Conservation (phyloP, 2,888 invertebrate genomes). For the Caenorhabditis virilis region DNA sequence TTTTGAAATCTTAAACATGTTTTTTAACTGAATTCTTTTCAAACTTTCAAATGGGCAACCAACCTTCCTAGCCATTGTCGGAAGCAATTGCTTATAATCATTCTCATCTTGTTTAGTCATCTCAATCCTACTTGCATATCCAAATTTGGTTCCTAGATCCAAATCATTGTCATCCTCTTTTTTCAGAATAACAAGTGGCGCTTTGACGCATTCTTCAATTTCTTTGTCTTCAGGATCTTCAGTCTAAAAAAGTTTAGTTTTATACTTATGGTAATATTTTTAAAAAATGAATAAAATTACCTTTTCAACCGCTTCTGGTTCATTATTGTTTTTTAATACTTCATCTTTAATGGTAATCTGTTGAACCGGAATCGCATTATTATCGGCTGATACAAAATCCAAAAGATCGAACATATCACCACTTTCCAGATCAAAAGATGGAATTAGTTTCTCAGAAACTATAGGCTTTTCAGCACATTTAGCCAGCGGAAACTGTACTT, state of each 20-base stretch:
- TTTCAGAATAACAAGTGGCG: neutral
- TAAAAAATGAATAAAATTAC: too few relatives aligned
- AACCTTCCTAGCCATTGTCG: slow-evolving; percentile 49
- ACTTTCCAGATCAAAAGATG: slow-evolving; percentile 5
- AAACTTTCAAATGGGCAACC: neutral
- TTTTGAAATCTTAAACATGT: too few relatives aligned
- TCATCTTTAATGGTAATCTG: neutral
- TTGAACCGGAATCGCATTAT: neutral
- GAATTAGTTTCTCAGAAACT: neutral
- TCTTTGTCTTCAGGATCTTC: too few relatives aligned
- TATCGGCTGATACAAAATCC: slow-evolving; percentile 18
- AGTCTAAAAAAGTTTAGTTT: too few relatives aligned
- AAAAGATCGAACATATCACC: slow-evolving; percentile 38
- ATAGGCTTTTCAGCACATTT: neutral
- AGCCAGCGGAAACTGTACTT: slow-evolving; percentile 5
- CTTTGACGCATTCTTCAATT: too few relatives aligned
- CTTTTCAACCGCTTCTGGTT: too few relatives aligned
- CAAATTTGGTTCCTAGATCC: too few relatives aligned
- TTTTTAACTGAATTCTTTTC: too few relatives aligned
- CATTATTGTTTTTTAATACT: neutral
- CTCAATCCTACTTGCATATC: slow-evolving; percentile 32
- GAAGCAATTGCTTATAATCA: slow-evolving; percentile 36
- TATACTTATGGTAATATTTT: too few relatives aligned
- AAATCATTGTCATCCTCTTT: too few relatives aligned
- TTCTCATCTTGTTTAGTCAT: slow-evolving; percentile 22